Conservation (phyloP, 2,797 vertebrate genomes). For the Diplodus sargus region DNA sequence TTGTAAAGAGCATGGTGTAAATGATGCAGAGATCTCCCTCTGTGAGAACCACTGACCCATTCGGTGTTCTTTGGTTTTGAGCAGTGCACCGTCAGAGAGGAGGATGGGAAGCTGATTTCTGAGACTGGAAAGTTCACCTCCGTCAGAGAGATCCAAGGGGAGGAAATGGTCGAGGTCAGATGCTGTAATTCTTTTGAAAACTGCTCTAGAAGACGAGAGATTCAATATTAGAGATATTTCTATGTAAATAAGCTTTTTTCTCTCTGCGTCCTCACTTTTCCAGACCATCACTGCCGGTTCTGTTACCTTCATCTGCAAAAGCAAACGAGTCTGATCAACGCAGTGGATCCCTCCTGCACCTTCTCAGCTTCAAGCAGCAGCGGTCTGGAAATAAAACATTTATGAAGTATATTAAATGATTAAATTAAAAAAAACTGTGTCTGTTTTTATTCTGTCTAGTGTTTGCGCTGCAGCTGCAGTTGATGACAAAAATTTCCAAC, state of each 20-base stretch:
- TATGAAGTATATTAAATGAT: constrained; percentile 29
- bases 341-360: too few species aligned
- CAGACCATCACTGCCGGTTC: constrained; percentile 85
- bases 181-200: background rate
- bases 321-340: constrained; percentile 77
- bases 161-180: constrained; percentile 90
- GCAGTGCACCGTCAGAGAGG: constrained; percentile 86
- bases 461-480: background rate
- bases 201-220: background rate
- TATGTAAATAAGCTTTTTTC: background rate
- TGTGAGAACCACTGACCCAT: background rate
- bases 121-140: constrained; percentile 85
- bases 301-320: constrained; percentile 84
- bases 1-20: background rate
- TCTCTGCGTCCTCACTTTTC: constrained; percentile 16
- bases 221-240: background rate
- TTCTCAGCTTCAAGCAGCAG: background rate
- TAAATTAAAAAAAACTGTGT: background rate
- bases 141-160: constrained; percentile 86
- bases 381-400: background rate
- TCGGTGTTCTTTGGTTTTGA: background rate
- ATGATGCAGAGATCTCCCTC: too few species aligned
- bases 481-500: background rate
- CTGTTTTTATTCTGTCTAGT: constrained; percentile 1
- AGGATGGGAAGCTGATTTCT: constrained; percentile 86